These are phyloP conservation scores for Dreissena rostriformis DNA, from an alignment of 1,140 invertebrate genomes.

Conservation along the genomic window DNA sequence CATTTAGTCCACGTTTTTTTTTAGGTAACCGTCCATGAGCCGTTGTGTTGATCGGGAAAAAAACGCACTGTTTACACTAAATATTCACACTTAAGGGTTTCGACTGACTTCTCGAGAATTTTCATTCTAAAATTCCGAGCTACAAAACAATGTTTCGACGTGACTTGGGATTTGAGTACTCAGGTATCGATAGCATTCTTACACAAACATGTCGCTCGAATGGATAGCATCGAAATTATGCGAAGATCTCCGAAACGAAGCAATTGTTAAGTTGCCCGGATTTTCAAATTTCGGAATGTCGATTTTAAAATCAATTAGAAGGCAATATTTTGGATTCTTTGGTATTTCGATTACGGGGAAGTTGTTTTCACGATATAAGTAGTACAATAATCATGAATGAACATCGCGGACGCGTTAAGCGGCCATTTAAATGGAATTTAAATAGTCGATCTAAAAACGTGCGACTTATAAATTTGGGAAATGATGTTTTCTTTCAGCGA, in stretches of 20 bases:
- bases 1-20: no score
- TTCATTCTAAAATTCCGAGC: background rate
- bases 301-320: slow-evolving; percentile 7
- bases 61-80: no score
- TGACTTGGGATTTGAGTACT: background rate
- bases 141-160: background rate
- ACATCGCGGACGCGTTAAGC: no score
- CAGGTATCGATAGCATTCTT: background rate
- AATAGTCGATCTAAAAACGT: no score
- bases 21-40: no score
- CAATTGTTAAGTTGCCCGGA: background rate
- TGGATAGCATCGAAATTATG: background rate
- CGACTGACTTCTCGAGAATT: no score
- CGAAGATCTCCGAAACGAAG: background rate
- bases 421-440: no score
- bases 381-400: no score
- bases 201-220: background rate
- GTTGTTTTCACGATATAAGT: slow-evolving; percentile 1
- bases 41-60: no score
- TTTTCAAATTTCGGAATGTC: slow-evolving; percentile 38
- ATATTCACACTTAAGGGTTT: no score
- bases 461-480: no score
- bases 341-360: slow-evolving; percentile 27
- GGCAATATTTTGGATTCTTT: slow-evolving; percentile 41
- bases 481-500: no score